phyloP scores from a whole-genome alignment of 2,888 invertebrate genomes.

The Tetragonisca angustula region DNA sequence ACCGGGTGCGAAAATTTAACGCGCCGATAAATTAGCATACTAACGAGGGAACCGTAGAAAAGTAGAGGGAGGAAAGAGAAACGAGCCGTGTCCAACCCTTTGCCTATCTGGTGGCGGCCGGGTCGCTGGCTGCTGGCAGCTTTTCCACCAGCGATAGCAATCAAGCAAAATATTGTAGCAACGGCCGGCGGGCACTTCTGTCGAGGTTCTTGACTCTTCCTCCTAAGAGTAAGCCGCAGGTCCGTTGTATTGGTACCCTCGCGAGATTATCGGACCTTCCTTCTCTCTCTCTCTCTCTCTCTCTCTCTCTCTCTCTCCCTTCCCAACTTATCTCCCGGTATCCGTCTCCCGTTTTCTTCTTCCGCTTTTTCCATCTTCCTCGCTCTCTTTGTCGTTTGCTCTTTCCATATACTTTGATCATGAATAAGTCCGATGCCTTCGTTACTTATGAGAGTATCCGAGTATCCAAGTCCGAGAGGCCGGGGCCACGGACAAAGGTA shows the following conservation, averaged over 20 bases:
- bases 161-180: conserved; percentile 83
- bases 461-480: background rate
- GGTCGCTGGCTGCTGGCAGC: conserved; percentile 62
- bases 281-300: conserved; percentile 56
- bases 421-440: conserved; percentile 61
- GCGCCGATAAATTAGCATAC: conserved; percentile 82
- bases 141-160: conserved; percentile 81
- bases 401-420: conserved; percentile 45
- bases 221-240: conserved; percentile 57
- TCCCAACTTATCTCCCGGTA: conserved; percentile 55
- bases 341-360: conserved; percentile 45
- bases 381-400: conserved; percentile 41
- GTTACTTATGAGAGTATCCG: conserved; percentile 37
- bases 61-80: conserved; percentile 20
- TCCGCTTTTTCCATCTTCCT: conserved; percentile 48
- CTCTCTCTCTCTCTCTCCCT: conserved; percentile 56
- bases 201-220: conserved; percentile 78
- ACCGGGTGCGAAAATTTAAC: conserved; percentile 78
- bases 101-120: conserved; percentile 37
- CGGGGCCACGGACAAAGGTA: conserved; percentile 16
- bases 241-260: conserved; percentile 71
- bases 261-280: conserved; percentile 74
- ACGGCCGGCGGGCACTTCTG: conserved; percentile 74
- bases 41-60: conserved; percentile 75
- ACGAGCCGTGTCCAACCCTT: conserved; percentile 29